phyloP scores from a whole-genome alignment of 2,797 vertebrate species.

The Cynodonichthys magdalenae region DNA sequence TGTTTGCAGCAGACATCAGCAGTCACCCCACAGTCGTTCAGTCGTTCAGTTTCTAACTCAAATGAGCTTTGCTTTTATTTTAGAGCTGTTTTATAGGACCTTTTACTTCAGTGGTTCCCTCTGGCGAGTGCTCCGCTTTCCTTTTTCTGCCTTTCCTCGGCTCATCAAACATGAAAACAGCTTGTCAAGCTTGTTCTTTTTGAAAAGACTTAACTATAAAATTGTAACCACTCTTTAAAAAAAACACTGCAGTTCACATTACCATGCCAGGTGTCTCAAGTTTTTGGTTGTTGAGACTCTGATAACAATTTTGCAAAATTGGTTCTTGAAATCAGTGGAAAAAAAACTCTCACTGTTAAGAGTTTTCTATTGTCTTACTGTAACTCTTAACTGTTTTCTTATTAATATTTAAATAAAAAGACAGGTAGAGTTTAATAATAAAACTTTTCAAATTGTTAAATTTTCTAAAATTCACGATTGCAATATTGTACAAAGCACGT shows the following conservation, averaged over 20 bases:
- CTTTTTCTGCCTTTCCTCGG: neutral
- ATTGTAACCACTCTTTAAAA: neutral
- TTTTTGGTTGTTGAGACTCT: neutral
- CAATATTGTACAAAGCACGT: no score
- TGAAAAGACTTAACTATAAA: neutral
- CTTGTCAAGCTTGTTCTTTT: neutral
- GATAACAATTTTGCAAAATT: neutral
- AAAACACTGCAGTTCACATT: neutral
- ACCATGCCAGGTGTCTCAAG: neutral
- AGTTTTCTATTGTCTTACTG: no score
- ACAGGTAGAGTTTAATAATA: no score
- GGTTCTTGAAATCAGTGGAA: no score
- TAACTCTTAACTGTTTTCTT: no score
- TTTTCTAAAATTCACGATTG: no score
- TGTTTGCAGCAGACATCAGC: neutral
- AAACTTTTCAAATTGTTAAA: no score
- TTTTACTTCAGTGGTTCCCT: neutral
- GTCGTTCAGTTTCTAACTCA: neutral
- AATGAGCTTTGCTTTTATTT: conserved; percentile 1
- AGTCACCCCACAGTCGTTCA: neutral
- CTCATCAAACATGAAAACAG: neutral
- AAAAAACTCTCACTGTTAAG: neutral
- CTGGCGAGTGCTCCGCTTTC: neutral
- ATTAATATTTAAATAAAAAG: no score
- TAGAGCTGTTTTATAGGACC: neutral